Evolutionary conservation across 2,797 vertebrate genomes (phyloP).

Genomic region (Halcyon badia): DNA sequence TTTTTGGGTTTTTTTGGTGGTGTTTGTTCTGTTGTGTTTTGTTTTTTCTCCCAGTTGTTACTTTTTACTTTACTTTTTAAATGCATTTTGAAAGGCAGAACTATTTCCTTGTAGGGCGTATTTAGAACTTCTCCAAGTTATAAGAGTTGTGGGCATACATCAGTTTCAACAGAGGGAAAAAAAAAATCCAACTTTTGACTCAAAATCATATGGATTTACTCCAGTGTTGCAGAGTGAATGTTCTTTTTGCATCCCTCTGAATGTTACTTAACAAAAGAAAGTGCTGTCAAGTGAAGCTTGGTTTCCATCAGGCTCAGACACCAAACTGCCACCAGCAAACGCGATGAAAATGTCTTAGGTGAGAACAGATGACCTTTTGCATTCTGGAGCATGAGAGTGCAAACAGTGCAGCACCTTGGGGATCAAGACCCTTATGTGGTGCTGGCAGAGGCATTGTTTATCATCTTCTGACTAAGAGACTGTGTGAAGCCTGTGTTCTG

Average conservation of each 20-base stretch:
- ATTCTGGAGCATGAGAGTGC: neutral
- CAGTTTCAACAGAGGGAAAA: neutral
- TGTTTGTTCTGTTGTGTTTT: no score
- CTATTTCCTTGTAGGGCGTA: neutral
- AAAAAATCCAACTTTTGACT: neutral
- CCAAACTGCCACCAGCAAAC: fast-evolving
- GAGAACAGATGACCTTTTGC: neutral
- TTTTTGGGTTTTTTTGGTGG: neutral
- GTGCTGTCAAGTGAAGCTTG: neutral
- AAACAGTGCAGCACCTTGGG: neutral
- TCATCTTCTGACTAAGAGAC: neutral
- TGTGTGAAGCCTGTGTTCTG: neutral
- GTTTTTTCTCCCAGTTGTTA: neutral
- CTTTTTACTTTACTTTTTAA: neutral
- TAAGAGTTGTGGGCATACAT: neutral
- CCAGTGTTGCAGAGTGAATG: neutral
- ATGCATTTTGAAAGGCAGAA: neutral
- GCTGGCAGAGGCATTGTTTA: neutral
- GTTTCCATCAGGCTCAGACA: neutral
- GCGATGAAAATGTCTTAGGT: fast-evolving
- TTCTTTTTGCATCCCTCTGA: neutral
- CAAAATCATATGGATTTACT: neutral
- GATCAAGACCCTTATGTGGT: neutral
- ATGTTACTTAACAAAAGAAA: neutral
- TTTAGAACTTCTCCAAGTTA: neutral